Evolutionary conservation across 2,113 vertebrate genomes (phyloP).

Genomic region (Galbula dea): DNA sequence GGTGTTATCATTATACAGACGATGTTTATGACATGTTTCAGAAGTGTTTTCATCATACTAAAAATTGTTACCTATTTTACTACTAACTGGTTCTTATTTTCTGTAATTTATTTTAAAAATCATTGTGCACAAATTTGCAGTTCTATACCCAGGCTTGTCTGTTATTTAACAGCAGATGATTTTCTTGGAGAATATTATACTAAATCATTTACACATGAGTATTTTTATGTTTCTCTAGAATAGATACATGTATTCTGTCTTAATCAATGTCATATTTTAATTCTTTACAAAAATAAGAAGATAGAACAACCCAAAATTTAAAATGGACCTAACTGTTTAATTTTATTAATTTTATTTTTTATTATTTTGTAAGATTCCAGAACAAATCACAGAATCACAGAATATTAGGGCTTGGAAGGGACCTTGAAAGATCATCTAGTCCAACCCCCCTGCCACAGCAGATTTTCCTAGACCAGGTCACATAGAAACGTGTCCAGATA

Average conservation of each 20-base stretch:
- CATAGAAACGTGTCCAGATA: no score
- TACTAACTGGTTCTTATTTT: neutral
- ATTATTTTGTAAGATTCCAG: neutral
- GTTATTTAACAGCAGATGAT: neutral
- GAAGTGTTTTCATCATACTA: neutral
- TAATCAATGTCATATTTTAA: neutral
- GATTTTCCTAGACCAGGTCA: no score
- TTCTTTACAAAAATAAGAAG: neutral
- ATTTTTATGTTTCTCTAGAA: neutral
- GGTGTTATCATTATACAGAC: neutral
- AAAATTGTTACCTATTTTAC: neutral
- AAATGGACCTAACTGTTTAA: neutral
- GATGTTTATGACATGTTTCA: neutral
- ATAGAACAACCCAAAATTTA: neutral
- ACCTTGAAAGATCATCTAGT: no score
- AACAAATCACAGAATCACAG: no score
- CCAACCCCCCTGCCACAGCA: no score
- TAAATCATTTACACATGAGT: neutral
- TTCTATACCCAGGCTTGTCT: neutral
- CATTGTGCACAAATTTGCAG: neutral
- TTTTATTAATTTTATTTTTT: neutral
- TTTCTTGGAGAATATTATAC: neutral
- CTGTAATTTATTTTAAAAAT: neutral
- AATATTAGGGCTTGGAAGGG: no score
- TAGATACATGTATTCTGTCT: neutral